Conservation (phyloP, 2,113 vertebrate genomes). For the Chaetodon trifascialis region DNA sequence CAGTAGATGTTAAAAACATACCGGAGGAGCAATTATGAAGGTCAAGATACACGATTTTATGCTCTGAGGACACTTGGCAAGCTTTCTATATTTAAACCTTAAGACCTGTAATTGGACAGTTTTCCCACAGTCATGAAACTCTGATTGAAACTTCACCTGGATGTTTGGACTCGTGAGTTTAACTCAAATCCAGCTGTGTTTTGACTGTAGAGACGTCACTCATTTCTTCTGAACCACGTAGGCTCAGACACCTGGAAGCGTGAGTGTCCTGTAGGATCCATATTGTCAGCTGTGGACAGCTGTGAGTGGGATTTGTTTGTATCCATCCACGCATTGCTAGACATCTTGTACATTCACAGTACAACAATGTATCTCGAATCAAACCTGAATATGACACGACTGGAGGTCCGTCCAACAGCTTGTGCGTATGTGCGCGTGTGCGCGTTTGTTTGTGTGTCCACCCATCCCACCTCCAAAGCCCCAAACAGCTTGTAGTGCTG, state of each 20-base stretch:
- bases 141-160: constrained; percentile 23
- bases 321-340: neutral
- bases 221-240: neutral
- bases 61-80: neutral
- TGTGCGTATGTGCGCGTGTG: constrained; percentile 16
- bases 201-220: constrained; percentile 3
- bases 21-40: neutral
- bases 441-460: constrained; percentile 4
- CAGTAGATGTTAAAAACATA: neutral
- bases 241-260: constrained; percentile 4
- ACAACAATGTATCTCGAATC: neutral
- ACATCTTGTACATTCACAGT: constrained; percentile 25
- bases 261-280: neutral
- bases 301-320: constrained; percentile 4
- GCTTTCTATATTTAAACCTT: constrained; percentile 42
- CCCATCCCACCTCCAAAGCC: constrained; percentile 42
- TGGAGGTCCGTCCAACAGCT: constrained; percentile 28
- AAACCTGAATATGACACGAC: neutral
- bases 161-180: neutral
- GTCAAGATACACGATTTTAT: neutral
- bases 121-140: constrained; percentile 39
- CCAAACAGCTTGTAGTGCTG: constrained; percentile 68
- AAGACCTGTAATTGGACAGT: constrained; percentile 22
- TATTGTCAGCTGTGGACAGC: neutral
- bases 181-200: neutral